Base-by-base conservation (phyloP, 92 coral and sea anemone genomes). In the Meandrina meandrites region DNA sequence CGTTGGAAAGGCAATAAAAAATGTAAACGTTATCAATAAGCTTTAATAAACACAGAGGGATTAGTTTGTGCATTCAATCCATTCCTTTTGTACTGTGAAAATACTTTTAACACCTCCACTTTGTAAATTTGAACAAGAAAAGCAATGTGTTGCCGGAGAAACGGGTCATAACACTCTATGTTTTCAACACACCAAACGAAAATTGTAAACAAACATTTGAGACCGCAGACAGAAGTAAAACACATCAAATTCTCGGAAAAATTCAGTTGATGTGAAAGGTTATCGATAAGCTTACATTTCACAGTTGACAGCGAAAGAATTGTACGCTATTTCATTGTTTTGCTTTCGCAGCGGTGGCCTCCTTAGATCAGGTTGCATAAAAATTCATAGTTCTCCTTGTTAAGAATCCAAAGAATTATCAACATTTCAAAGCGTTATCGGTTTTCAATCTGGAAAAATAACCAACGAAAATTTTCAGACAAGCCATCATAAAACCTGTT, bases 121-220 rank as follows among this genome's bases (percentile, higher is more conserved):
- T 40, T 19, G 27, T 37, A 77, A 12, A 50, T 77, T n/a, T 47
- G 21, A 16, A 77, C 32, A 77, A 40, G 60, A 47, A 76, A 22
- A 22, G 42, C 2, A 24, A 75, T 18, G 1, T 77, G 67, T 34
- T 56, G 67, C 42, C n/a, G 9, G 37, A 50, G 82, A 53, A 34
- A 54, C 67, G 30, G 30, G 17, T 56, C 82, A 30, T 31, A 79
- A 79, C 68, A 79, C 21, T 34, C 69, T 56, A 79, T 35, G 60
- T 13, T 69, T 5, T 5, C 31, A 40, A 80, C 40, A 8, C n/a
- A n/a, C n/a, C n/a, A 78, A 5, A 18, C 62, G 47, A 53, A 79
- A 10, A 12, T 68, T 68, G 86, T 82, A 68, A 82, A 68, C 86
- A 82, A 82, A 82, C 42, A 47, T 7, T 14, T 47, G 21, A 58